phyloP scores from a whole-genome alignment of 2,797 vertebrate genomes.

The Acanthurus lineatus region DNA sequence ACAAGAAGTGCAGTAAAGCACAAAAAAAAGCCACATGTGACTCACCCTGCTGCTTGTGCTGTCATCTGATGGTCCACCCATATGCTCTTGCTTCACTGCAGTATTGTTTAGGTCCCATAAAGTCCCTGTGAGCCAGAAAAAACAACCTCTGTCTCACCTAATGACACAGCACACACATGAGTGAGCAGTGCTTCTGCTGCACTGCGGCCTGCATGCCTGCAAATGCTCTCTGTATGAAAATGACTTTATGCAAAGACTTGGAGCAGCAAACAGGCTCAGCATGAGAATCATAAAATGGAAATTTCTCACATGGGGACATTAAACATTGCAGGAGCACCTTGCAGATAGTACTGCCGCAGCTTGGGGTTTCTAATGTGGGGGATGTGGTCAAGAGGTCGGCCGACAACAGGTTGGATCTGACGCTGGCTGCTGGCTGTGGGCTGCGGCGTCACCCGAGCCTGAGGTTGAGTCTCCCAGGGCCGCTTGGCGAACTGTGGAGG shows the following conservation, averaged over 20 bases:
- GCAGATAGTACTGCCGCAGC: constrained; percentile 87
- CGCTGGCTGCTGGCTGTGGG: constrained; percentile 30
- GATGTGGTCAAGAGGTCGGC: constrained; percentile 78
- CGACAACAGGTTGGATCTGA: constrained; percentile 45
- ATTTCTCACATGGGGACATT: constrained; percentile 8
- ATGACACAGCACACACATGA: constrained; percentile 5
- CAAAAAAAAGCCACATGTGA: constrained; percentile 22
- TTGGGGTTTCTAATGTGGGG: constrained; percentile 87
- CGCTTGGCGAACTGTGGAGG: constrained; percentile 77
- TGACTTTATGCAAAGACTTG: constrained; percentile 35
- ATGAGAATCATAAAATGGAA: constrained; percentile 24
- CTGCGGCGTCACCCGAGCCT: constrained; percentile 41
- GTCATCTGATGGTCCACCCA: constrained; percentile 52
- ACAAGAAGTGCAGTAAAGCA: not conserved
- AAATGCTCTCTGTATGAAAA: constrained; percentile 29
- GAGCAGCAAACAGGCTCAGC: not conserved
- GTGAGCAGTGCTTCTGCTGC: constrained; percentile 4
- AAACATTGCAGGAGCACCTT: constrained; percentile 74
- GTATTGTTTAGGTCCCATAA: constrained; percentile 65
- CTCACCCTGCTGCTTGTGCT: constrained; percentile 70
- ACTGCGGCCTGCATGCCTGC: not conserved
- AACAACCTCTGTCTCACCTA: not conserved
- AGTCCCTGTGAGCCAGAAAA: constrained; percentile 54
- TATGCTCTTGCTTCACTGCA: constrained; percentile 41
- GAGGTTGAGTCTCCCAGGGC: constrained; percentile 73